phyloP scores from a whole-genome alignment of 2,888 invertebrate species.

The Phasia obesa region DNA sequence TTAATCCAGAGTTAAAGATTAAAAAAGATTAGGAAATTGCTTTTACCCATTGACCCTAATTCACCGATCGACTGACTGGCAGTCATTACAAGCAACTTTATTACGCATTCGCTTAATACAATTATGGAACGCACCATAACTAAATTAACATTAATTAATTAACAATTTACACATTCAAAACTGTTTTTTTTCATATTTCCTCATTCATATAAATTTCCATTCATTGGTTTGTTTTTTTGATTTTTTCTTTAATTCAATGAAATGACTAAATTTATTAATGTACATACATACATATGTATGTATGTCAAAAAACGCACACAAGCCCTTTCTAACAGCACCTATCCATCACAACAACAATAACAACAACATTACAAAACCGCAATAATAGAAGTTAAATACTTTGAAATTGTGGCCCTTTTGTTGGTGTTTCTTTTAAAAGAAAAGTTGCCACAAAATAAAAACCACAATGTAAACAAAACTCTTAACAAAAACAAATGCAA shows the following conservation, averaged over 20 bases:
- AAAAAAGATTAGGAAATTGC: conserved; percentile 29
- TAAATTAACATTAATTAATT: conserved; percentile 71
- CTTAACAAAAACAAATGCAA: neutral
- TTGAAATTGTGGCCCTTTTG: conserved; percentile 26
- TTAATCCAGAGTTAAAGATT: conserved; percentile 24
- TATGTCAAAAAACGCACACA: neutral
- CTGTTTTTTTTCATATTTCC: conserved; percentile 29
- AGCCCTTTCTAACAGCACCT: conserved; percentile 39
- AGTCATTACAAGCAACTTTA: neutral
- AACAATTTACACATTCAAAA: conserved; percentile 59
- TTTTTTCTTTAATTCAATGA: conserved; percentile 18
- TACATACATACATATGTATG: no score
- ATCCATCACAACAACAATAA: neutral
- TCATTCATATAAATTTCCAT: conserved; percentile 51
- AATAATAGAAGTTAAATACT: conserved; percentile 37
- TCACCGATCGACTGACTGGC: conserved; percentile 10
- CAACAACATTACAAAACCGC: conserved; percentile 36
- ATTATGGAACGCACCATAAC: conserved; percentile 58
- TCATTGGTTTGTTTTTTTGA: conserved; percentile 29
- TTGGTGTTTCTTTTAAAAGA: neutral
- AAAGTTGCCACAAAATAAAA: conserved; percentile 32
- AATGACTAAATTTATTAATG: conserved; percentile 3
- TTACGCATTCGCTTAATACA: conserved; percentile 16
- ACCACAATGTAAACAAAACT: conserved; percentile 52
- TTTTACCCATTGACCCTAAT: conserved; percentile 65